Conservation (phyloP, 2,888 invertebrate species). For the Cylloceria caligata region DNA sequence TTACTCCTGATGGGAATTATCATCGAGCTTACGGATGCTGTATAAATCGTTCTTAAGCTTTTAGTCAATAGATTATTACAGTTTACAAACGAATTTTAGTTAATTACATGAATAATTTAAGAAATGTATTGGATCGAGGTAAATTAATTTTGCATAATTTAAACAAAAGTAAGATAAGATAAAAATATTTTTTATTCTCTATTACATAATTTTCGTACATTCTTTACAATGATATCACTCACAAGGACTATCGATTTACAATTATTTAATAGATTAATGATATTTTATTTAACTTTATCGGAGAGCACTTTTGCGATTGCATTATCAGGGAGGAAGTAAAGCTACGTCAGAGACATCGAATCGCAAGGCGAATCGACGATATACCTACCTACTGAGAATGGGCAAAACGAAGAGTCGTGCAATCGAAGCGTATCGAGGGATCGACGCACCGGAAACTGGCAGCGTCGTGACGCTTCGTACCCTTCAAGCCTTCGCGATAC, state of each 20-base stretch:
- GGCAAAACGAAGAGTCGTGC: slow-evolving; percentile 59
- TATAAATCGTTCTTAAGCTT: not conserved
- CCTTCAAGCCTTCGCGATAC: slow-evolving; percentile 18
- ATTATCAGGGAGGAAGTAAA: slow-evolving; percentile 20
- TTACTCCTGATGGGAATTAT: slow-evolving; percentile 6
- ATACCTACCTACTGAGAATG: slow-evolving; percentile 44
- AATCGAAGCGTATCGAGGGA: slow-evolving; percentile 76
- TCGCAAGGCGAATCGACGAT: slow-evolving; percentile 43
- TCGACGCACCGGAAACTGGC: slow-evolving; percentile 77
- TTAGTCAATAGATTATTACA: not conserved
- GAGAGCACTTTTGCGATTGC: slow-evolving; percentile 32
- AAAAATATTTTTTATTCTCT: not conserved
- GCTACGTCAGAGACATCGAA: slow-evolving; percentile 26
- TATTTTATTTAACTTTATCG: not conserved
- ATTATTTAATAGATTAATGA: not conserved
- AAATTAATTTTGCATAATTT: no score
- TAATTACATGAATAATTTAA: not conserved
- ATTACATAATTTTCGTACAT: not conserved
- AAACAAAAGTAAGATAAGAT: no score
- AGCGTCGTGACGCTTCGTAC: slow-evolving; percentile 59
- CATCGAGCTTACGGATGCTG: not conserved
- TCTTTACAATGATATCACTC: not conserved
- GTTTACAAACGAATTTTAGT: not conserved
- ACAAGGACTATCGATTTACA: not conserved
- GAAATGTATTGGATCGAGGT: no score